Percentiles rank a stretch among this genome's conserved stretches.
Evolutionary conservation across 2,888 invertebrate species (phyloP).

Genomic region (Pachymerium ferrugineum): DNA sequence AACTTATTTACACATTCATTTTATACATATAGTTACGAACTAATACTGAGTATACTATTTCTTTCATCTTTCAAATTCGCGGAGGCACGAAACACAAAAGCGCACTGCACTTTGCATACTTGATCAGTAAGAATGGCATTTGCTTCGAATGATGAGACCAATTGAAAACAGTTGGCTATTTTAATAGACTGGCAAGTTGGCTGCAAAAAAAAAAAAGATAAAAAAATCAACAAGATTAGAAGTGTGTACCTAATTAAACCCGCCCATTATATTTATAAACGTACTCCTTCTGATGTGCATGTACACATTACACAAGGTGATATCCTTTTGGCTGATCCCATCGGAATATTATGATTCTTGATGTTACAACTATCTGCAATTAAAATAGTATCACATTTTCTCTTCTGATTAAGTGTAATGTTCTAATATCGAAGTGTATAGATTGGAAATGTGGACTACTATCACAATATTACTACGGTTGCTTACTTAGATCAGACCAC

Average conservation of each 20-base stretch:
- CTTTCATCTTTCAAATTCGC: conserved; percentile 36
- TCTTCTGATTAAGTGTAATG: too few relatives aligned
- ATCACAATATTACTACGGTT: not conserved
- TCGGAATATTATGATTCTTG: not conserved
- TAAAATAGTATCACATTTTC: too few relatives aligned
- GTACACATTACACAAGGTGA: conserved; percentile 53
- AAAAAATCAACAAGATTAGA: not conserved
- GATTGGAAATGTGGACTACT: not conserved
- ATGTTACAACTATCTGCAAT: not conserved
- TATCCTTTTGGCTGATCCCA: conserved; percentile 40
- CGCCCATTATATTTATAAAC: too few relatives aligned
- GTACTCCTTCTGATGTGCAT: conserved; percentile 53
- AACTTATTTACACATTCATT: too few relatives aligned
- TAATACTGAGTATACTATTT: conserved; percentile 33
- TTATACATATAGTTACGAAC: not conserved
- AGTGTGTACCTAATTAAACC: too few relatives aligned
- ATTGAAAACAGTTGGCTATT: conserved; percentile 51
- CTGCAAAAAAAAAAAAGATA: conserved; percentile 42
- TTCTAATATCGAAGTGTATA: too few relatives aligned
- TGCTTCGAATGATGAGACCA: conserved; percentile 48
- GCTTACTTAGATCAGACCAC: conserved; percentile 62
- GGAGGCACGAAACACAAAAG: conserved; percentile 46
- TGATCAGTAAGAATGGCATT: conserved; percentile 50
- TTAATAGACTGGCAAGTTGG: conserved; percentile 52
- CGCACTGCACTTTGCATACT: conserved; percentile 54